Percentiles rank a stretch among this genome's conserved stretches.
phyloP scores from a whole-genome alignment of 2,888 invertebrate species.

The Drosophila melanosoma region DNA sequence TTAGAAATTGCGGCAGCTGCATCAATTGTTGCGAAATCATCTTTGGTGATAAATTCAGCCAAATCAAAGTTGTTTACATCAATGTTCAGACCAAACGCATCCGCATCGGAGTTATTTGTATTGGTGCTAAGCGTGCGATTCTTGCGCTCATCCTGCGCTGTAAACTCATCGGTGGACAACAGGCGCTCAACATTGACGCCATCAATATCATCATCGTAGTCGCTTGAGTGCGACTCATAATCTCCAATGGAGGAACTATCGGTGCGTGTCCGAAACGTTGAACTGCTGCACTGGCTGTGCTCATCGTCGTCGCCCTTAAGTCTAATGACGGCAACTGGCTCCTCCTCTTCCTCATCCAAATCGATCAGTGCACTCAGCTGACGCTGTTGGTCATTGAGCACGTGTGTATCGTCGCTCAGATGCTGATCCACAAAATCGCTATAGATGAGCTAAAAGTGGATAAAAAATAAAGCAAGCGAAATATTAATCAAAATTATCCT shows the following conservation, averaged over 20 bases:
- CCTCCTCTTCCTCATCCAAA: constrained; percentile 45
- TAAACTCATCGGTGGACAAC: constrained; percentile 9
- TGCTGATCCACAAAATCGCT: constrained; percentile 76
- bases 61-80: constrained; percentile 83
- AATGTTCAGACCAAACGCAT: constrained; percentile 77
- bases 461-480: not conserved
- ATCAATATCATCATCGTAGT: constrained; percentile 81
- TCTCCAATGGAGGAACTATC: constrained; percentile 84
- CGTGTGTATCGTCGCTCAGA: constrained; percentile 57
- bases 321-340: constrained; percentile 14
- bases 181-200: constrained; percentile 24
- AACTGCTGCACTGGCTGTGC: constrained; percentile 77
- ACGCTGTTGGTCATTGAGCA: constrained; percentile 69
- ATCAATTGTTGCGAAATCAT: constrained; percentile 73
- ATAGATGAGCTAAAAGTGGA: constrained; percentile 73
- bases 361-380: constrained; percentile 47
- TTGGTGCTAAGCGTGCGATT: constrained; percentile 78
- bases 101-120: constrained; percentile 75
- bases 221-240: constrained; percentile 84
- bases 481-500: not conserved
- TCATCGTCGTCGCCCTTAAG: constrained; percentile 56
- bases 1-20: not conserved
- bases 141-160: constrained; percentile 50
- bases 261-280: constrained; percentile 83
- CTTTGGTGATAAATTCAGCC: constrained; percentile 84